Base-by-base conservation (phyloP, 1,140 invertebrate genomes). In the Drosophila navojoa region DNA sequence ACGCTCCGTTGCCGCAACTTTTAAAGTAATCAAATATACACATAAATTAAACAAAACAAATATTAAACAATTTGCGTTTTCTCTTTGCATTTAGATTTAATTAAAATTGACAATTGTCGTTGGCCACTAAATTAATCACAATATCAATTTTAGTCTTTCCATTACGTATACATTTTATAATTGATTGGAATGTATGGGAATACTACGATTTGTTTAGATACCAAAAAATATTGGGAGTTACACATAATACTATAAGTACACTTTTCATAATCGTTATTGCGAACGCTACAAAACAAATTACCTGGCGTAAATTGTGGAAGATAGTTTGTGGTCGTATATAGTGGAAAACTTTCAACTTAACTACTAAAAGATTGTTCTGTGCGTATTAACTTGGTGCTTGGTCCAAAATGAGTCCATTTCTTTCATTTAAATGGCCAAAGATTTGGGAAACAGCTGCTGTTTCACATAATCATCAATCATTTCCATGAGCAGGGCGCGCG, bases 401-500 rank as follows among this genome's bases (percentile, higher is more conserved):
- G 6, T 27, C 19, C 22, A 11, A 15, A 38, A 15, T 15, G 32
- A 15, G 42, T n/a, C 7, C 19, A 22, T 22, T 22, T 1, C 19
- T 22, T 16, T 6, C 9, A 16, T 27, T 77, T 74, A 91, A 15
- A 89, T 75, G 11, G 71, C 58, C 62, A 92, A 70, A 5, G 91
- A 91, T 71, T 84, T 87, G 5, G 91, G 91, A 59, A 92, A 91
- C 29, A 92, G 40, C 61, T 91, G 77, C 69, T 90, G 90, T 32
- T 92, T 81, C 44, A 78, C 77, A 76, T 91, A 92, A 47, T 92
- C 91, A 62, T 90, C 71, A 4, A 92, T 79, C 72, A 92, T 91
- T 93, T 95, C 94, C 84, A 93, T 93, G 7, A 97, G 81, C 52
- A 93, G 91, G 22, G 95, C 93, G 66, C 93, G 93, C 2, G 94